Base-by-base conservation (phyloP, 2,888 invertebrate genomes). In the Stenotaenia linearis region DNA sequence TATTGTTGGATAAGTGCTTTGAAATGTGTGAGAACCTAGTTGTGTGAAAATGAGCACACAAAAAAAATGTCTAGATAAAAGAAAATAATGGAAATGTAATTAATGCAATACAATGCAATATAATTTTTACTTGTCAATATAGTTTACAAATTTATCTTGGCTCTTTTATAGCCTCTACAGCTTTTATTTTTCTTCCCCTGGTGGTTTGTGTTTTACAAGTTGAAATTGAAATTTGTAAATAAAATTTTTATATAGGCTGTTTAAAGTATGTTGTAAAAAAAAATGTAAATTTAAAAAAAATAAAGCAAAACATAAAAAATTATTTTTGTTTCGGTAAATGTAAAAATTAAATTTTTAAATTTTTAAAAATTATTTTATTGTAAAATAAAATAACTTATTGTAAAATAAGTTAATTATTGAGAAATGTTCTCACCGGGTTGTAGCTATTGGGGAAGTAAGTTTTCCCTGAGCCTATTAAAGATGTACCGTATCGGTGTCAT, bases 391-490 rank as follows among this genome's bases (percentile, higher is more conserved):
- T n/a, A n/a, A n/a, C n/a, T n/a, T n/a, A n/a, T n/a, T n/a, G n/a
- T n/a, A 50, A n/a, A 50, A 50, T 50, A 50, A 50, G 18, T 69
- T 61, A 25, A 25, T 25, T 69, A 25, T 25, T 69, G 28, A 28
- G 28, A 69, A 69, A 28, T 69, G 25, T 28, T 69, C 69, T 69
- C 69, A 28, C 69, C 69, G 4, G 69, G 69, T 25, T 69, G 69
- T 69, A 28, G 69, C 25, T 25, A 69, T 28, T 69, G 69, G 69
- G 56, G 69, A 69, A 69, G 25, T 69, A 69, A 69, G 28, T 69
- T 69, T n/a, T 69, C 69, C 69, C 69, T 69, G 69, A 69, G 69
- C 69, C 69, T 69, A 69, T 23, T 69, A 69, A 69, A 69, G 69
- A 69, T 69, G 69, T 28, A 69, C 69, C 69, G 25, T 69, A 28